A percentile compares a stretch with the other conserved stretches of the same genome.
phyloP scores from a whole-genome alignment of 1,140 invertebrate species.

The Ericerus pela region DNA sequence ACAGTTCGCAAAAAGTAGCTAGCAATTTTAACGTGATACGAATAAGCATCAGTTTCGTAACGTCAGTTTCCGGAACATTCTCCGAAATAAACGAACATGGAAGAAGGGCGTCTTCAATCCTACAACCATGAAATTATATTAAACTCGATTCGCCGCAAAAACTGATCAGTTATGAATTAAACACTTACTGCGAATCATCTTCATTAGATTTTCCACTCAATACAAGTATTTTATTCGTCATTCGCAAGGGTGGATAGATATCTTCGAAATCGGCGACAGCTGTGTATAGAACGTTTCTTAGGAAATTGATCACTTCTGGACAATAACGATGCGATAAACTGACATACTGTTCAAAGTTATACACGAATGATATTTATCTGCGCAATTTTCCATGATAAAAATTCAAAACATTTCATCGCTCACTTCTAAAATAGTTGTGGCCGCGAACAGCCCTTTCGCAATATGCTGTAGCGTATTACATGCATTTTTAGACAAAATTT shows the following conservation, averaged over 20 bases:
- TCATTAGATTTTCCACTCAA: background rate
- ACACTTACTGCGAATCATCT: background rate
- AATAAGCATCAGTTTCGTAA: constrained; percentile 1
- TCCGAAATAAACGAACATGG: too few species aligned
- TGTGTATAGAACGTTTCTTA: constrained; percentile 43
- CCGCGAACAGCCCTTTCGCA: constrained; percentile 61
- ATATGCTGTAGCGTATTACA: constrained; percentile 49
- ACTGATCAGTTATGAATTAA: background rate
- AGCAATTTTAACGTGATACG: constrained; percentile 38
- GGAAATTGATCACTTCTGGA: constrained; percentile 60
- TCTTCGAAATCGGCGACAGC: background rate
- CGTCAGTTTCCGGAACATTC: too few species aligned
- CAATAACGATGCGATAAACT: constrained; percentile 61
- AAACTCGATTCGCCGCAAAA: background rate
- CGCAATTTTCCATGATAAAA: too few species aligned
- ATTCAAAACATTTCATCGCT: constrained; percentile 20
- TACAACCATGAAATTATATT: too few species aligned
- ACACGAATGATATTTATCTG: background rate
- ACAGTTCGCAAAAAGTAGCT: constrained; percentile 38
- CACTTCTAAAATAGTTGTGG: constrained; percentile 56
- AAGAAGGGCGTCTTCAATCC: too few species aligned
- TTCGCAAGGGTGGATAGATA: background rate
- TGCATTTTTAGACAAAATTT: constrained; percentile 50
- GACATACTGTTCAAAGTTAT: constrained; percentile 46
- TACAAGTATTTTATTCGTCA: background rate